These are phyloP conservation scores for Lysiphlebus fabarum DNA, from an alignment of 1,140 invertebrate species.

Conservation along the genomic window DNA sequence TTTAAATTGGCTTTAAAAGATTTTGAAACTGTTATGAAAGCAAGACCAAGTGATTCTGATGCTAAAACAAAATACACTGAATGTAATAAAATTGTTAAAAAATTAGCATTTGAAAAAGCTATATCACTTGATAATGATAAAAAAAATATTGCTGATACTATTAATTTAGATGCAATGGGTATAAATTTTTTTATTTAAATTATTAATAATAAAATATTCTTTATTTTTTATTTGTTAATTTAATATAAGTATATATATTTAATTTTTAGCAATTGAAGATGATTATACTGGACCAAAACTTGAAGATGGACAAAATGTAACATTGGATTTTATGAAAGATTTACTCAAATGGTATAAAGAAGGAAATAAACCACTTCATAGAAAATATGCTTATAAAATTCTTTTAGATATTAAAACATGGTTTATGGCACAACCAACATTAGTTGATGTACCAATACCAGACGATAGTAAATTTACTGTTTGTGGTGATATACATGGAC, in stretches of 20 bases:
- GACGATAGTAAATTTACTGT: slow-evolving; percentile 94
- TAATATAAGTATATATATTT: slow-evolving; percentile 21
- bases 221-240: slow-evolving; percentile 16
- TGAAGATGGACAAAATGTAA: slow-evolving; percentile 80
- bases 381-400: slow-evolving; percentile 98
- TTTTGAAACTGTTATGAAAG: slow-evolving; percentile 92
- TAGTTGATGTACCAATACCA: slow-evolving; percentile 86
- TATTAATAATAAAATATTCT: slow-evolving; percentile 46
- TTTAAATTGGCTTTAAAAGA: slow-evolving; percentile 95
- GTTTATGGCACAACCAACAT: slow-evolving; percentile 79
- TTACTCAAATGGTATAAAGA: slow-evolving; percentile 88
- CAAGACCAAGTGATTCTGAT: slow-evolving; percentile 89
- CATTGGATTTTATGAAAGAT: slow-evolving; percentile 77
- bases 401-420: slow-evolving; percentile 85
- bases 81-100: slow-evolving; percentile 94
- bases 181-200: too few relatives aligned
- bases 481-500: slow-evolving; percentile 99
- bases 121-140: slow-evolving; percentile 89
- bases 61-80: slow-evolving; percentile 90
- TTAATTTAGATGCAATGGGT: slow-evolving; percentile 90
- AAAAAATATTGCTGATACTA: slow-evolving; percentile 79
- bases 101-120: slow-evolving; percentile 94
- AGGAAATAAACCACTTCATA: slow-evolving; percentile 85
- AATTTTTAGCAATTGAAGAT: slow-evolving; percentile 81
- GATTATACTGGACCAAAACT: slow-evolving; percentile 90